phyloP scores from a whole-genome alignment of 2,113 vertebrate genomes.

The Eidolon helvum region DNA sequence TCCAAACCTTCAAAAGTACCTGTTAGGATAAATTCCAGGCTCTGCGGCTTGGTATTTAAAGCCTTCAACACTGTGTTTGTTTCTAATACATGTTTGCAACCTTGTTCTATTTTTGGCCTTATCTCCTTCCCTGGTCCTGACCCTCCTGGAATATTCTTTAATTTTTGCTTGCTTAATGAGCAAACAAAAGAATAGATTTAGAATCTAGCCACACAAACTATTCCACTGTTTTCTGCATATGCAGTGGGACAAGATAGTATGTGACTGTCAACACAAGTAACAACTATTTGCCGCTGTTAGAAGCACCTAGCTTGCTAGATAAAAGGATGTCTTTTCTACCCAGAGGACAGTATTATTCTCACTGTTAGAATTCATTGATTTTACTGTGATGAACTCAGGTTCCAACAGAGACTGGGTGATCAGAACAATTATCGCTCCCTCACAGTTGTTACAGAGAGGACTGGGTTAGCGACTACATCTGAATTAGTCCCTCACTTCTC shows the following conservation, averaged over 20 bases:
- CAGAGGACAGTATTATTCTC: not conserved
- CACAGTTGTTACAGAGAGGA: not conserved
- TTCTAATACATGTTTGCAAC: not conserved
- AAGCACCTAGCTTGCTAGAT: not conserved
- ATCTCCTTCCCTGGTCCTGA: not conserved
- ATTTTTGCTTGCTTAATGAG: not conserved
- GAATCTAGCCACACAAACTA: not conserved
- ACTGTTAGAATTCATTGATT: not conserved
- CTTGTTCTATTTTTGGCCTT: not conserved
- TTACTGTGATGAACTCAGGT: not conserved
- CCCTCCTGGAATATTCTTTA: not conserved
- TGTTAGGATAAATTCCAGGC: not conserved
- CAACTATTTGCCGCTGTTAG: not conserved
- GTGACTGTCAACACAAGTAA: not conserved
- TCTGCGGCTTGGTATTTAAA: not conserved
- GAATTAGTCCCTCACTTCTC: not conserved
- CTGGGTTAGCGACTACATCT: not conserved
- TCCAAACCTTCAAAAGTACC: not conserved
- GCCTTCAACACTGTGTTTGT: not conserved
- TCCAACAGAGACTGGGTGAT: not conserved
- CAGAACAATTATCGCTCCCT: not conserved
- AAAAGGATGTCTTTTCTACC: not conserved
- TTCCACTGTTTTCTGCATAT: not conserved
- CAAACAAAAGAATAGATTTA: not conserved
- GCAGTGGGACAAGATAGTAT: not conserved